Evolutionary conservation across 2,888 invertebrate species (phyloP), one percentile per base, ranked within the genome.

Genomic region (Latheticus oryzae): DNA sequence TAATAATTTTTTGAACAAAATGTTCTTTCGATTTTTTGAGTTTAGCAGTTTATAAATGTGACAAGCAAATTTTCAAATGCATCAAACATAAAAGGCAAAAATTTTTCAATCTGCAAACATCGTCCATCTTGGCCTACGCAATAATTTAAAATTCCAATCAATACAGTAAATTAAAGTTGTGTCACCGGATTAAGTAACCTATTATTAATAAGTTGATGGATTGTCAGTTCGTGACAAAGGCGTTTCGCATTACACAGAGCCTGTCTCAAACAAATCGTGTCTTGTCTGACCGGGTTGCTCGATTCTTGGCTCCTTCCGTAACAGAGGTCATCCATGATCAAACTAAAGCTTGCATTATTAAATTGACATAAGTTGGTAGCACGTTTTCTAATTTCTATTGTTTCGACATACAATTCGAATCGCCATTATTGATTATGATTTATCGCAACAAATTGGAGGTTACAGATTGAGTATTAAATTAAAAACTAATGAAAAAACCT

Each of bases 151-250:
- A 67, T 64, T 65, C 65, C 66, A 63, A 67, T 67, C 68, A 63
- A 68, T 68, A 66, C 63, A 65, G 65, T 70, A 66, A 72, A 71
- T 72, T 72, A 69, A 68, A 68, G 63, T 72, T 72, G 68, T 73
- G 72, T 74, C 73, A 74, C 67, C 68, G 64, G 61, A 72, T 74
- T 73, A 69, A 68, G 72, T 67, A 74, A 75, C 66, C 68, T 63
- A 68, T 73, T 73, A 73, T 74, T 74, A 74, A 72, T 72, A 69
- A 68, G 62, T 67, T 72, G 73, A 73, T 73, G 71, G 72, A 73
- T 73, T 69, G 69, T 62, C 56, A 58, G 62, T 48, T 68, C 68
- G 68, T 68, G 67, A 67, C 62, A 61, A 58, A 64, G 63, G 66
- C 66, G 65, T 63, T 66, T 68, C 56, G 56, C 56, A 52, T 58